Evolutionary conservation across 2,888 invertebrate genomes (phyloP).

Genomic region (Volucella zonaria): DNA sequence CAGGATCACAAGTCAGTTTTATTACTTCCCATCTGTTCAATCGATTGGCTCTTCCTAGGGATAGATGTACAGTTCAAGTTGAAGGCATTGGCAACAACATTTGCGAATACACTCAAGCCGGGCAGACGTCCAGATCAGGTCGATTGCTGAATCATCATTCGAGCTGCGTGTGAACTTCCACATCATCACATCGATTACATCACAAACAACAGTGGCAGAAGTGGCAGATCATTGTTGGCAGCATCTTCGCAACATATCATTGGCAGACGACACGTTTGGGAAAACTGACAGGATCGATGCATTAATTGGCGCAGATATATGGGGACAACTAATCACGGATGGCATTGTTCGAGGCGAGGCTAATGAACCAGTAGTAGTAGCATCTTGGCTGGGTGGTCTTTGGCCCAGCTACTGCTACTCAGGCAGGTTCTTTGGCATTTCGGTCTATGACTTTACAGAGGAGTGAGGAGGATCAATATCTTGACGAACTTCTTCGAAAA

Average conservation of each 20-base stretch:
- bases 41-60: slow-evolving; percentile 33
- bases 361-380: neutral
- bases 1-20: slow-evolving; percentile 49
- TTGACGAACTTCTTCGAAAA: too few species aligned
- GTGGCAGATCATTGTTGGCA: slow-evolving; percentile 67
- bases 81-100: slow-evolving; percentile 20
- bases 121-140: neutral
- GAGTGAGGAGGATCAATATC: neutral
- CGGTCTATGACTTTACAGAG: neutral
- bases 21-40: slow-evolving; percentile 29
- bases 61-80: slow-evolving; percentile 15
- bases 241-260: slow-evolving; percentile 62
- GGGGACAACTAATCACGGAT: slow-evolving; percentile 13
- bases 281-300: slow-evolving; percentile 53
- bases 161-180: slow-evolving; percentile 5
- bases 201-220: slow-evolving; percentile 63
- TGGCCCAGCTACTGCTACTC: neutral
- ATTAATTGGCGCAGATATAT: neutral
- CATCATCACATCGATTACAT: slow-evolving; percentile 14
- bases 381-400: slow-evolving; percentile 3
- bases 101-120: slow-evolving; percentile 4
- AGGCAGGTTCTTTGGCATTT: neutral
- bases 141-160: slow-evolving; percentile 16
- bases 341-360: neutral
- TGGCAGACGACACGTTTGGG: slow-evolving; percentile 73